Conservation (phyloP, 2,888 invertebrate species). For the Ophioninae sp. region DNA sequence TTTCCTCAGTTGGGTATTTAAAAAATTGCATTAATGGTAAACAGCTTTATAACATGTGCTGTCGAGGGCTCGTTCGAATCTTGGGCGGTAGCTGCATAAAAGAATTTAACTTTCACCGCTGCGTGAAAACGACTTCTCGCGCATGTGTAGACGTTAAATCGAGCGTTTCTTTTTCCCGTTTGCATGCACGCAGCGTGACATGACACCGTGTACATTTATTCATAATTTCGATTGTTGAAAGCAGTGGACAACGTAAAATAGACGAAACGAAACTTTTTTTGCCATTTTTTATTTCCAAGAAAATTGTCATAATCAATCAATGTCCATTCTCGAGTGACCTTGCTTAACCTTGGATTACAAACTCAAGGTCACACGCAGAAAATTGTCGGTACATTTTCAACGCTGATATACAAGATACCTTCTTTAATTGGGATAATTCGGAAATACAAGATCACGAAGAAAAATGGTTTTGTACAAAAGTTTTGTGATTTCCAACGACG, state of each 20-base stretch:
- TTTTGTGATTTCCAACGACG: too few relatives aligned
- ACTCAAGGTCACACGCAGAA: too few relatives aligned
- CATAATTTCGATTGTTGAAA: not conserved
- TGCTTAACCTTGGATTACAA: not conserved
- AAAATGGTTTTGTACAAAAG: too few relatives aligned
- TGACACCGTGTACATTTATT: constrained; percentile 1
- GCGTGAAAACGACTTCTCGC: constrained; percentile 62
- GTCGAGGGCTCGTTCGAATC: constrained; percentile 36
- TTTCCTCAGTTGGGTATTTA: not conserved
- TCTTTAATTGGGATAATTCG: too few relatives aligned
- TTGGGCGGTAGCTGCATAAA: constrained; percentile 43
- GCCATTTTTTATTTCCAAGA: not conserved
- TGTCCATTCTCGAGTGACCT: not conserved
- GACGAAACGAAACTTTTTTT: not conserved
- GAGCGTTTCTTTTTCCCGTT: constrained; percentile 51
- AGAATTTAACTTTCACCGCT: constrained; percentile 74
- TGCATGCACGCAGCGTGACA: constrained; percentile 2
- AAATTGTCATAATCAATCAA: not conserved
- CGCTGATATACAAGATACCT: too few relatives aligned
- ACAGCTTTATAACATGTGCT: constrained; percentile 19
- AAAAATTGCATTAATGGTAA: not conserved
- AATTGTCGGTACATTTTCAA: too few relatives aligned
- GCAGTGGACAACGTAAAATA: not conserved
- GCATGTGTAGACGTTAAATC: constrained; percentile 56
- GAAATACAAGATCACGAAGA: too few relatives aligned